Percentiles rank a stretch among this genome's conserved stretches.
Conservation (phyloP, 1,140 invertebrate genomes). For the Drosophila pectinifera region DNA sequence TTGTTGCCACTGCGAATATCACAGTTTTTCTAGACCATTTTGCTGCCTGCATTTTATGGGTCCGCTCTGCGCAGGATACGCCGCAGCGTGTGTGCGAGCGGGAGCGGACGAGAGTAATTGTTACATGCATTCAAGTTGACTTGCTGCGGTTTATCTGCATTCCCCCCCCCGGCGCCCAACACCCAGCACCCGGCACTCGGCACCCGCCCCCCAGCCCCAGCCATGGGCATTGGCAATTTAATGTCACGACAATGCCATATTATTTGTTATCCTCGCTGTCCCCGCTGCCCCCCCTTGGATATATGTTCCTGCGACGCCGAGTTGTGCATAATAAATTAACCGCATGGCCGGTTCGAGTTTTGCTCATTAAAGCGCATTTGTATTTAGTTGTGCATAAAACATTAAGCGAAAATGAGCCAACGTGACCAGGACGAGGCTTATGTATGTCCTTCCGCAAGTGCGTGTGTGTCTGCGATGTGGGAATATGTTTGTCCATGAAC, state of each 20-base stretch:
- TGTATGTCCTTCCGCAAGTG: slow-evolving; percentile 27
- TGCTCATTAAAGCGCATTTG: slow-evolving; percentile 80
- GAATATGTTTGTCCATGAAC: slow-evolving; percentile 25
- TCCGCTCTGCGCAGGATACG: slow-evolving; percentile 13
- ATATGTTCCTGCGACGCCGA: slow-evolving; percentile 40
- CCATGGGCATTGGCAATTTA: slow-evolving; percentile 49
- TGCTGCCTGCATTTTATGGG: slow-evolving; percentile 61
- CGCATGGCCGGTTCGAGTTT: slow-evolving; percentile 59
- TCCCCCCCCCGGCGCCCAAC: not conserved
- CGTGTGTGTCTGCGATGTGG: slow-evolving; percentile 6
- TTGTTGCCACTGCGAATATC: slow-evolving; percentile 52
- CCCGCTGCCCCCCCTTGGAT: not conserved
- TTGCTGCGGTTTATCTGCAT: slow-evolving; percentile 54
- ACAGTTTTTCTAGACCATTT: slow-evolving; percentile 41
- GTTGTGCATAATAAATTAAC: slow-evolving; percentile 81
- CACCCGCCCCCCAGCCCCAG: not conserved
- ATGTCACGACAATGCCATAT: slow-evolving; percentile 62
- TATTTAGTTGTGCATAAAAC: slow-evolving; percentile 81
- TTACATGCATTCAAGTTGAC: slow-evolving; percentile 65
- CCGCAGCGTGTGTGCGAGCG: slow-evolving; percentile 2
- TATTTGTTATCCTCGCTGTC: slow-evolving; percentile 59
- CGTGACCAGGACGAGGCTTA: slow-evolving; percentile 54
- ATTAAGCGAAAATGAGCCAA: slow-evolving; percentile 78
- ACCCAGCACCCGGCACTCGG: too few relatives aligned
- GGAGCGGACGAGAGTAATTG: slow-evolving; percentile 64